Percentiles rank a stretch among this genome's conserved stretches.
Conservation (phyloP, 2,797 vertebrate species). For the Syngnathus acus region DNA sequence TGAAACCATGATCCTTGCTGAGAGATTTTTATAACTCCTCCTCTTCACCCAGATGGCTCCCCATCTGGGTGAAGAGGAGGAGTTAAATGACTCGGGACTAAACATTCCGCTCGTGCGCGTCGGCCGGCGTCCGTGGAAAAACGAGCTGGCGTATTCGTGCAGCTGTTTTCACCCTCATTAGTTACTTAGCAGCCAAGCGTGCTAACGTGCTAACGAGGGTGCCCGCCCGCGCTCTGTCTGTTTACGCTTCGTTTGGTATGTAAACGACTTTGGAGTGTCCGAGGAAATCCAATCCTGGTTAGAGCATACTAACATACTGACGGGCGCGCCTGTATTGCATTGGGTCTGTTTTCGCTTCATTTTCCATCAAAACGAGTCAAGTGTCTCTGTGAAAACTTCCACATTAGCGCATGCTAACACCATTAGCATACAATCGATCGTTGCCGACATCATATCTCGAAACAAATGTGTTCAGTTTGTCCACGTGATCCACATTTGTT, state of each 20-base stretch:
- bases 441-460: too few relatives aligned
- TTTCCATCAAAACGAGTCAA: background rate
- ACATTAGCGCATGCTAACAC: background rate
- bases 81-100: background rate
- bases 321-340: too few relatives aligned
- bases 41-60: background rate
- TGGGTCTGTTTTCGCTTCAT: too few relatives aligned
- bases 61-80: too few relatives aligned
- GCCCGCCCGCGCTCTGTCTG: conserved; percentile 10
- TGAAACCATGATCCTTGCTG: background rate
- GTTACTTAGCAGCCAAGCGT: conserved; percentile 42
- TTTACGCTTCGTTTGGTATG: conserved; percentile 18
- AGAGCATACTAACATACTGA: too few relatives aligned
- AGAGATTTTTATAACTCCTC: background rate
- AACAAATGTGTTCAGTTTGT: too few relatives aligned
- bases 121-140: background rate
- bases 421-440: too few relatives aligned
- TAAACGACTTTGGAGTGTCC: too few relatives aligned
- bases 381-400: background rate
- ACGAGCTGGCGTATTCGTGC: conserved; percentile 7
- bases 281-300: too few relatives aligned
- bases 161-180: conserved; percentile 59
- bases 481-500: too few relatives aligned
- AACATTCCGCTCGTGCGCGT: conserved; percentile 5
- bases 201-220: conserved; percentile 49